Percentiles rank a stretch among this genome's conserved stretches.
phyloP scores from a whole-genome alignment of 1,140 invertebrate genomes.

The Caenorhabditis inopinata region DNA sequence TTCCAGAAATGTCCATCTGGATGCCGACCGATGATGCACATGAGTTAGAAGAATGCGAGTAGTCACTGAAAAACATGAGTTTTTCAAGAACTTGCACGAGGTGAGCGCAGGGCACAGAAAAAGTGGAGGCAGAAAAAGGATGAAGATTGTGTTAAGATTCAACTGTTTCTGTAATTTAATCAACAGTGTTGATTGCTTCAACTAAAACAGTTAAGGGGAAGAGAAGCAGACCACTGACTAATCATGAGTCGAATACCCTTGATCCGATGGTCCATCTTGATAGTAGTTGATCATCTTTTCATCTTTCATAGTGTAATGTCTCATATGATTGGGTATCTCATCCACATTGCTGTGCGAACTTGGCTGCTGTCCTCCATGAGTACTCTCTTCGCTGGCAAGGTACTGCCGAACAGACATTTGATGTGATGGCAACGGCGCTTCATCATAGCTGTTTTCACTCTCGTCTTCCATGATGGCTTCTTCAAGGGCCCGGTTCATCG shows the following conservation, averaged over 20 bases:
- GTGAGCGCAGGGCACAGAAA: too few relatives aligned
- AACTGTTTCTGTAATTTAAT: too few relatives aligned
- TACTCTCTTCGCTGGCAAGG: neutral
- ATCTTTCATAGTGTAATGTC: neutral
- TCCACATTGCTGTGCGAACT: neutral
- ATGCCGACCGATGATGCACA: neutral
- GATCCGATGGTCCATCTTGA: neutral
- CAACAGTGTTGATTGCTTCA: too few relatives aligned
- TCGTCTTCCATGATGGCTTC: neutral
- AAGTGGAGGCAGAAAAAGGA: too few relatives aligned
- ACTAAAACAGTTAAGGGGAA: too few relatives aligned
- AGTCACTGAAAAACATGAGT: constrained; percentile 9
- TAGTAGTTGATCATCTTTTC: neutral
- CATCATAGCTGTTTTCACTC: neutral
- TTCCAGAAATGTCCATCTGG: neutral
- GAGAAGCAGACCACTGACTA: too few relatives aligned
- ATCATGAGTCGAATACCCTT: neutral
- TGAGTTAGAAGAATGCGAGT: neutral
- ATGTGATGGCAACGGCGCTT: neutral
- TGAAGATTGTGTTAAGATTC: too few relatives aligned
- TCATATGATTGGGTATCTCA: neutral
- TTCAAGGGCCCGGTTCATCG: neutral
- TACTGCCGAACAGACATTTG: neutral
- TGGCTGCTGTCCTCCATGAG: neutral
- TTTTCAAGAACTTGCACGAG: too few relatives aligned